Base-by-base conservation (phyloP, 1,140 invertebrate species). In the Neodiprion fabricii region DNA sequence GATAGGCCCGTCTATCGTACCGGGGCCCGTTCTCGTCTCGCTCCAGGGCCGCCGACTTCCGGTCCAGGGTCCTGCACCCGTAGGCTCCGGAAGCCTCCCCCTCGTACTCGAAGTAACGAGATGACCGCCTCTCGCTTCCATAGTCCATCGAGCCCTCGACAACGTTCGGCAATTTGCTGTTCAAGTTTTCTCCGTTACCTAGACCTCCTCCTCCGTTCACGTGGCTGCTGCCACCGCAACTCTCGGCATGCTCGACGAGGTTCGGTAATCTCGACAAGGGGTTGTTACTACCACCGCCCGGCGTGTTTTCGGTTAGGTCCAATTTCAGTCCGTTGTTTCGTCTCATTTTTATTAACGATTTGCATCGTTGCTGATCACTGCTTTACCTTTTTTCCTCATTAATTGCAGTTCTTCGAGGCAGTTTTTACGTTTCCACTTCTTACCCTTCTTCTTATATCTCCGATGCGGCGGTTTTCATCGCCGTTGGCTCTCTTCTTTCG, bases 71-170 rank as follows among this genome's bases (percentile, higher is more conserved):
- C 79, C 80, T 40, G 23, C 28, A 1, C 78, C 81, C 28, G 76
- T 80, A 70, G 61, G 53, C 14, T 1, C 77, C 53, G 14, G 2
- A 1, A 11, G 7, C 8, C 10, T 12, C n/a, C 11, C 14, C 67
- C 61, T 85, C 83, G 75, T 87, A 87, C 74, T 88, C 86, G 81
- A 86, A 79, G 81, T 88, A 88, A 78, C 84, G 85, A 78, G 87
- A 88, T 74, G 86, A 85, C 80, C 88, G 89, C 79, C 89, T 89
- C 80, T 89, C 91, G 79, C 84, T 91, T 79, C 89, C 91, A 83
- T 91, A 92, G 85, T 91, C 91, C 83, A 92, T 91, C 85, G 88
- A 91, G 85, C 91, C 91, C 74, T 89, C 87, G 73, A 88, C 86
- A 47, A 88, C 83, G 86, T 88, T 89, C 61, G 87, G 87, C 81